Evolutionary conservation across 2,113 vertebrate species (phyloP).

Genomic region (Chionodraco myersi): DNA sequence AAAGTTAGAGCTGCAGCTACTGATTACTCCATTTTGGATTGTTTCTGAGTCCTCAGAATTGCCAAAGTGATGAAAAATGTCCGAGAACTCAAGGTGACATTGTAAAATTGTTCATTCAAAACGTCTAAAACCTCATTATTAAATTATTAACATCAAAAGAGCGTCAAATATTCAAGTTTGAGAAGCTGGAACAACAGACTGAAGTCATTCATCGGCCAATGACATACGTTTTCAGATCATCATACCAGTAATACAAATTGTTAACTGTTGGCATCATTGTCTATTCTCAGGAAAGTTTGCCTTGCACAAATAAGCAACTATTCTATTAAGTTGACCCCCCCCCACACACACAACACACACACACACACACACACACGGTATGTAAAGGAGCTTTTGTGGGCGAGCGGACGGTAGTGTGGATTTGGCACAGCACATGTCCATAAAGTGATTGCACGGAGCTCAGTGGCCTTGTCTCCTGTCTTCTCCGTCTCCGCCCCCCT

Average conservation of each 20-base stretch:
- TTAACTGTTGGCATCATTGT: neutral
- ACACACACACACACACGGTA: slow-evolving; percentile 12
- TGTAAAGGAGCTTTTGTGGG: slow-evolving; percentile 53
- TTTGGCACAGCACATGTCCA: slow-evolving; percentile 66
- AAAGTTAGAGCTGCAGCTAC: neutral
- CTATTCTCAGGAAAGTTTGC: slow-evolving; percentile 34
- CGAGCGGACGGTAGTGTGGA: slow-evolving; percentile 54
- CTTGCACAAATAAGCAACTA: slow-evolving; percentile 11
- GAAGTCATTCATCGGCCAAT: slow-evolving; percentile 13
- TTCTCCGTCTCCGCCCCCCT: slow-evolving; percentile 10
- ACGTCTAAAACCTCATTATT: neutral
- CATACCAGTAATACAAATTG: neutral
- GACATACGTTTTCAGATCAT: neutral
- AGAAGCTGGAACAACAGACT: neutral
- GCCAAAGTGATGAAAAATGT: neutral
- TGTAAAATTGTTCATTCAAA: neutral
- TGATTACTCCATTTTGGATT: neutral
- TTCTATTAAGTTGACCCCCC: slow-evolving; percentile 9
- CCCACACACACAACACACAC: slow-evolving; percentile 40
- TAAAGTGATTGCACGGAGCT: slow-evolving; percentile 69
- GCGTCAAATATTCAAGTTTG: neutral
- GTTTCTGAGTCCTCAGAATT: neutral
- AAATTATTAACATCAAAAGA: neutral
- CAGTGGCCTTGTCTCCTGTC: slow-evolving; percentile 49
- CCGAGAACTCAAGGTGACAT: neutral